Percentiles rank a stretch among this genome's conserved stretches.
Evolutionary conservation across 2,888 invertebrate species (phyloP).

Genomic region (Toxonevra muliebris): DNA sequence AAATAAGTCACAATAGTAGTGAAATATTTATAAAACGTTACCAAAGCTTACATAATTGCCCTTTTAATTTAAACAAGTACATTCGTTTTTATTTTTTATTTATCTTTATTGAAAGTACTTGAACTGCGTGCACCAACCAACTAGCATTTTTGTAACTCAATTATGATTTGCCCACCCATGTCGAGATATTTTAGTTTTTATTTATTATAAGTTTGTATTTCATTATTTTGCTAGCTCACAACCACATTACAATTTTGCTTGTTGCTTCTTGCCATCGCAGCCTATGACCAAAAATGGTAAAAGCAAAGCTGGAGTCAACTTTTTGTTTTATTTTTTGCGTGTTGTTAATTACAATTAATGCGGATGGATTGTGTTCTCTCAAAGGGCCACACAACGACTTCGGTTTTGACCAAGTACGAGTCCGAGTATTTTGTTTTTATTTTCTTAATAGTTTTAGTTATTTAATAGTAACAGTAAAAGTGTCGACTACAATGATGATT

Average conservation of each 20-base stretch:
- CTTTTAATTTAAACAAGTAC: no score
- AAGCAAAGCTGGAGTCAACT: neutral
- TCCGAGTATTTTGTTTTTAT: no score
- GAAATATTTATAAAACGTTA: no score
- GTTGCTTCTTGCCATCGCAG: neutral
- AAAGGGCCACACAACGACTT: slow-evolving; percentile 3
- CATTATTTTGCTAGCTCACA: no score
- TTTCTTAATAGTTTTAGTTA: slow-evolving; percentile 4
- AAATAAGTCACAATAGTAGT: no score
- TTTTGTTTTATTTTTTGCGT: slow-evolving; percentile 36
- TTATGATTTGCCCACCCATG: neutral
- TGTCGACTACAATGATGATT: slow-evolving; percentile 46
- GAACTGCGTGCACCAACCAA: neutral
- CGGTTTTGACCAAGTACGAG: neutral
- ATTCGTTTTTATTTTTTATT: no score
- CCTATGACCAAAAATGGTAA: slow-evolving; percentile 5
- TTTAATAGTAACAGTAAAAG: slow-evolving; percentile 41
- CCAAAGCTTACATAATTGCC: no score
- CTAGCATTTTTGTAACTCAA: neutral
- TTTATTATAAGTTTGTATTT: no score
- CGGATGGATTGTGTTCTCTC: slow-evolving; percentile 19
- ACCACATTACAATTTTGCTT: no score
- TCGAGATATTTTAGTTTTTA: neutral
- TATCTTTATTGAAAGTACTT: no score
- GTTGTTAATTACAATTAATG: slow-evolving; percentile 41